Conservation (phyloP, 2,888 invertebrate genomes). For the Mythimna vitellina region DNA sequence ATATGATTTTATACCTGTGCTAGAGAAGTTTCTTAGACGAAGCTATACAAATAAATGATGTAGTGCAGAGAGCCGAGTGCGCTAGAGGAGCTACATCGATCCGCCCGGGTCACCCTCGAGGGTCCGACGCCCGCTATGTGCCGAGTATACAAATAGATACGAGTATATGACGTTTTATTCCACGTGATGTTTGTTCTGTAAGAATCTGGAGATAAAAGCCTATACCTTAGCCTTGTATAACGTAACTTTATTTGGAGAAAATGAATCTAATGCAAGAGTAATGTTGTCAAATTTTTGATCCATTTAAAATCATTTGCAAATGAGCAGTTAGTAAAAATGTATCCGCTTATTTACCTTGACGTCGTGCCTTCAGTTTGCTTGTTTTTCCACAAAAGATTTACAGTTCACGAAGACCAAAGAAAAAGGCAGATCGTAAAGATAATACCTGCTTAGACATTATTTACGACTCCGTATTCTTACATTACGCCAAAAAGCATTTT, state of each 20-base stretch:
- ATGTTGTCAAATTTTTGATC: neutral
- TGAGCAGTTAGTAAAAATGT: neutral
- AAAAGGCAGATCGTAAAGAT: constrained; percentile 62
- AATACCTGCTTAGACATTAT: constrained; percentile 70
- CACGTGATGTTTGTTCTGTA: neutral
- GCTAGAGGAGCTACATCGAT: constrained; percentile 79
- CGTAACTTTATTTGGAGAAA: neutral
- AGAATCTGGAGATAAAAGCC: neutral
- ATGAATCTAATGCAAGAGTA: neutral
- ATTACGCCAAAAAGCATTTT: constrained; percentile 73
- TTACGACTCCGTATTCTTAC: constrained; percentile 67
- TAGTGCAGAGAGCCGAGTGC: constrained; percentile 15
- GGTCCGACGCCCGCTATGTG: constrained; percentile 31
- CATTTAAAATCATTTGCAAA: neutral
- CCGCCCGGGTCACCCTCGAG: constrained; percentile 74
- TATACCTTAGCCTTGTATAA: neutral
- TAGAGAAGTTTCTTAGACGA: constrained; percentile 5
- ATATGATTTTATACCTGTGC: neutral
- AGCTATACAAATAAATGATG: constrained; percentile 32
- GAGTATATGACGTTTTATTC: constrained; percentile 15
- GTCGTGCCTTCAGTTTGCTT: constrained; percentile 37
- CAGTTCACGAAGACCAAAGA: constrained; percentile 53
- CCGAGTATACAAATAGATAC: constrained; percentile 18
- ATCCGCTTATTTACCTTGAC: constrained; percentile 40
- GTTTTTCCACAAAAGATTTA: constrained; percentile 52